phyloP scores from a whole-genome alignment of 1,140 invertebrate genomes.

The Oreohelix idahoensis region DNA sequence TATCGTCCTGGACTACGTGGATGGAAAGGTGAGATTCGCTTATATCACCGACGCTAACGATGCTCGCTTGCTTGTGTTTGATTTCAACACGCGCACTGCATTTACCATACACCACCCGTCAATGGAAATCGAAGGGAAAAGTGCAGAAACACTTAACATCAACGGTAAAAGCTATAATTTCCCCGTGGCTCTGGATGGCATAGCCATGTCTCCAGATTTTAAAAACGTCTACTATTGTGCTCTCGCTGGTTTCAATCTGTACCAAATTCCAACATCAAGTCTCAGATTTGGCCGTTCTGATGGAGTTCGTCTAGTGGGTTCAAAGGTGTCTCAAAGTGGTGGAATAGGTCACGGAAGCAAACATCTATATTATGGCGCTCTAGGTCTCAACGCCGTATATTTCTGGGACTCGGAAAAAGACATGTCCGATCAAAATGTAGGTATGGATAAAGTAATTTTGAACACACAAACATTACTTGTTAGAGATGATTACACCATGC shows the following conservation, averaged over 20 bases:
- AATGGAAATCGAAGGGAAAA: conserved; percentile 42
- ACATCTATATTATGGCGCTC: conserved; percentile 44
- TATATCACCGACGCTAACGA: conserved; percentile 54
- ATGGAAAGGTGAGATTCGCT: conserved; percentile 48
- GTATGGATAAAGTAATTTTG: conserved; percentile 42
- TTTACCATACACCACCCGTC: conserved; percentile 45
- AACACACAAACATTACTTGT: conserved; percentile 30
- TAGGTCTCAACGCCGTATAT: conserved; percentile 46
- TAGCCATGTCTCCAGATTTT: conserved; percentile 56
- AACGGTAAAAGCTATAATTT: conserved; percentile 8
- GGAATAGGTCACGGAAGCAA: conserved; percentile 48
- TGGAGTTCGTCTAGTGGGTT: conserved; percentile 33
- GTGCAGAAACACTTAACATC: conserved; percentile 1
- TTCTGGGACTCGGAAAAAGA: conserved; percentile 13
- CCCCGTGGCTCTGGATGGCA: conserved; percentile 48
- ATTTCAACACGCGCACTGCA: conserved; percentile 37
- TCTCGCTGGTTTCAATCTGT: conserved; percentile 43
- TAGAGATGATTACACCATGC: conserved; percentile 41
- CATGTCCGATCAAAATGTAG: conserved; percentile 19
- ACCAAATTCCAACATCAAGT: conserved; percentile 38
- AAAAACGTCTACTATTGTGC: conserved; percentile 52
- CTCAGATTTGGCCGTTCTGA: conserved; percentile 16
- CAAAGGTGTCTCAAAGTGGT: conserved; percentile 42
- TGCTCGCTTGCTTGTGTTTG: conserved; percentile 47
- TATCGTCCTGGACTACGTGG: conserved; percentile 54